Conservation (phyloP, 1,140 invertebrate species). For the Agrilus planipennis region DNA sequence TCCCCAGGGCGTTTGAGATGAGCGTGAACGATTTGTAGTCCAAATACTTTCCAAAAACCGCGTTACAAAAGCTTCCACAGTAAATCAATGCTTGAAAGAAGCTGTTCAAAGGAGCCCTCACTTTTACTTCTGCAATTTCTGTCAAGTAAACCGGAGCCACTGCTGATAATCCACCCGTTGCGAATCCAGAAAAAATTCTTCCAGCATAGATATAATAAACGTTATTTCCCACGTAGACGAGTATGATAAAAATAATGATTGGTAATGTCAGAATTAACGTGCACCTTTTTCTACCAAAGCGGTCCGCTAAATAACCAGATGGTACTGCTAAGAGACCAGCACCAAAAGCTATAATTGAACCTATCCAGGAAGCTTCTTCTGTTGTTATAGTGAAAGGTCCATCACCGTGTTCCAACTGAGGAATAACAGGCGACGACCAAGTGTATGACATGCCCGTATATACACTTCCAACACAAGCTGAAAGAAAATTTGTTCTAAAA, state of each 20-base stretch:
- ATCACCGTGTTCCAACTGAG: not conserved
- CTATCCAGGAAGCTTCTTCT: slow-evolving; percentile 46
- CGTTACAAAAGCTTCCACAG: not conserved
- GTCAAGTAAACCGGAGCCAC: not conserved
- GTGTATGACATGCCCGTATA: slow-evolving; percentile 54
- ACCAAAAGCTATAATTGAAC: slow-evolving; percentile 60
- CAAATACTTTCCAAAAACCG: not conserved
- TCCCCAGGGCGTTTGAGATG: not conserved
- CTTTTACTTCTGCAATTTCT: not conserved
- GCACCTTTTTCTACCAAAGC: not conserved
- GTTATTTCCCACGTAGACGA: slow-evolving; percentile 49
- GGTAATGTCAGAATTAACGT: slow-evolving; percentile 48
- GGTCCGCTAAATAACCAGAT: slow-evolving; percentile 41
- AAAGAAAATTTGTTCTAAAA: no score
- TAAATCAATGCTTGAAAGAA: not conserved
- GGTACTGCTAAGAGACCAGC: slow-evolving; percentile 58
- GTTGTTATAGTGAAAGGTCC: slow-evolving; percentile 15
- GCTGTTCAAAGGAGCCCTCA: not conserved
- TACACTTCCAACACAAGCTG: slow-evolving; percentile 52
- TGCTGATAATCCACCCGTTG: not conserved
- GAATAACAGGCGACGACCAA: slow-evolving; percentile 54
- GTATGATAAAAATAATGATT: slow-evolving; percentile 60
- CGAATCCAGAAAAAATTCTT: slow-evolving; percentile 30
- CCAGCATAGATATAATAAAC: slow-evolving; percentile 51
- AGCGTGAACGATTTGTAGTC: not conserved